Evolutionary conservation across 2,113 vertebrate genomes (phyloP), one percentile per base, ranked within the genome.

Genomic region (Leucoraja erinaceus): DNA sequence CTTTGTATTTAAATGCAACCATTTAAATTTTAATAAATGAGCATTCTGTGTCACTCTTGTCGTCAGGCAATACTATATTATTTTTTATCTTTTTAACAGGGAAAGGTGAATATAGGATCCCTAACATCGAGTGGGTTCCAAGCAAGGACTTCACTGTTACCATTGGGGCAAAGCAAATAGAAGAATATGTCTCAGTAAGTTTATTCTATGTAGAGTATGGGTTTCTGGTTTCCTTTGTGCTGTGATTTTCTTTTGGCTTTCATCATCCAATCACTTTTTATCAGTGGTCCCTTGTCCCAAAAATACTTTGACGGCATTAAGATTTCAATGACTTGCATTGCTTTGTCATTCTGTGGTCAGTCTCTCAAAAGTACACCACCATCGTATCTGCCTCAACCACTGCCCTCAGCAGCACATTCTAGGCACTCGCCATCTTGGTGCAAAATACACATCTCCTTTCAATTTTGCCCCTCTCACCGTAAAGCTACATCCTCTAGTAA

Each of bases 121-220:
- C 76, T 83, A 95, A 95, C 16, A 94, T 97, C 20, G 10, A 93
- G 4, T 98, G 97, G 97, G 88, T 93, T 5, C 86, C 94, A 0
- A 94, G 95, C 18, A 93, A 95, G 79, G 95, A 97, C 93, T 98
- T 98, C 93, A 97, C 97, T 0, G 93, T 95, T 12, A 95, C 96
- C 66, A 93, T 78, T 25, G 97, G 98, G 8, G 94, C 61, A 54
- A 28, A 61, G 66, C 96, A 97, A 94, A 97, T 98, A 18, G 94
- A 94, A 16, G 93, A 96, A 3, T 96, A 95, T 10, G 94, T 99
- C 63, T 93, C 92, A 54, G 96, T 97, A 96, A 96, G 96, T 95
- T 93, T 72, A 72, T 93, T 93, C 7, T 33, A 16, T 61, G 20
- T 61, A 3, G 31, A 72, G 47, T 54, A 70, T 90, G 66, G 10